Percentiles rank a stretch among this genome's conserved stretches.
Evolutionary conservation across 2,113 vertebrate species (phyloP).

Genomic region (Sminthopsis crassicaudata): DNA sequence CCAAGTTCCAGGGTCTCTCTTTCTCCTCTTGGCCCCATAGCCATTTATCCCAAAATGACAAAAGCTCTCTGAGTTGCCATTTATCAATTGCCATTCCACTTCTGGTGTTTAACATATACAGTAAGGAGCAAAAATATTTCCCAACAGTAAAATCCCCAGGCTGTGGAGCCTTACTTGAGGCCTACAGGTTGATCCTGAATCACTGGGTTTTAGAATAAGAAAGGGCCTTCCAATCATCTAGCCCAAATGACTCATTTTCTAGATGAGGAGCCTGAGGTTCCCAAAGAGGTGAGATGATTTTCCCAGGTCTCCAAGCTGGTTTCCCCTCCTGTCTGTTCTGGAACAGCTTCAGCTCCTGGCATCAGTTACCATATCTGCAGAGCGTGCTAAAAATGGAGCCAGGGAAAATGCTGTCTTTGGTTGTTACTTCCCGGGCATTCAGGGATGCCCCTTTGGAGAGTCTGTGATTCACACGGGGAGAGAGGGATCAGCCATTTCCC

Average conservation of each 20-base stretch:
- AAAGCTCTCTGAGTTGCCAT: not conserved
- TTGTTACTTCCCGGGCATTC: not conserved
- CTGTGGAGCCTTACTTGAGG: not conserved
- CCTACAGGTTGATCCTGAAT: not conserved
- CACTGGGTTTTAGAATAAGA: not conserved
- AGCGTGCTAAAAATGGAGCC: not conserved
- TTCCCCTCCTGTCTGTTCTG: not conserved
- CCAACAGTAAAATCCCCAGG: not conserved
- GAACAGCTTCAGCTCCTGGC: not conserved
- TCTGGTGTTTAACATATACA: not conserved
- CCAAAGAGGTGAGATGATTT: not conserved
- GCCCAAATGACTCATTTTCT: not conserved
- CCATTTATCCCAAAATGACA: not conserved
- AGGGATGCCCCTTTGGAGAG: slow-evolving; percentile 13
- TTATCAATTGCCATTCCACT: not conserved
- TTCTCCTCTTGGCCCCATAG: not conserved
- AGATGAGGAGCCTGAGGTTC: no score
- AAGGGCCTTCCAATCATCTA: not conserved
- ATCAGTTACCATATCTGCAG: not conserved
- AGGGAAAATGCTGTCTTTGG: not conserved
- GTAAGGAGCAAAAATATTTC: not conserved
- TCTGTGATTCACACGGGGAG: not conserved
- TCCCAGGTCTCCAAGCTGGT: not conserved
- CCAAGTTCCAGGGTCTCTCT: slow-evolving; percentile 11
- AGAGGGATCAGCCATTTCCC: not conserved